A percentile compares a stretch with the other conserved stretches of the same genome.
Evolutionary conservation across 2,113 vertebrate species (phyloP).

Genomic region (Morone chrysops): DNA sequence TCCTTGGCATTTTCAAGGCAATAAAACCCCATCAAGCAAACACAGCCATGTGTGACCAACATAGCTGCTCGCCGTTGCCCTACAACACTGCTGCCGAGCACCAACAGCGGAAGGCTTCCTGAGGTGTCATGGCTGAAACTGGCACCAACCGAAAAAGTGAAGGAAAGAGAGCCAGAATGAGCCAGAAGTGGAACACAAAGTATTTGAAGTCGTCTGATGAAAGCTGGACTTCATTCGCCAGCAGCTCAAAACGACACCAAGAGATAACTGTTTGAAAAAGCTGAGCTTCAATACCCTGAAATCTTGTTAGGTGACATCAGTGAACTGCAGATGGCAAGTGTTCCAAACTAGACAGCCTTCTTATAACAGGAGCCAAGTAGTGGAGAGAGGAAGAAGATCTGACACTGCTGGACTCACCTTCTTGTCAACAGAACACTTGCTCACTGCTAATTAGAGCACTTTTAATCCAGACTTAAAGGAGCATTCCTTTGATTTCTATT

Average conservation of each 20-base stretch:
- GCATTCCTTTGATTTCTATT: not conserved
- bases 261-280: conserved; percentile 12
- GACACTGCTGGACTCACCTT: not conserved
- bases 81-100: conserved; percentile 6
- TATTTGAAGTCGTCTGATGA: conserved; percentile 16
- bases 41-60: conserved; percentile 53
- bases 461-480: not conserved
- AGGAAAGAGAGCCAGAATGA: not conserved
- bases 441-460: conserved; percentile 1
- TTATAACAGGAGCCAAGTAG: conserved; percentile 4
- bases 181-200: not conserved
- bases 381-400: not conserved
- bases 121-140: not conserved
- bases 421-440: not conserved
- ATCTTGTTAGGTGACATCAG: conserved; percentile 19
- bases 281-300: not conserved
- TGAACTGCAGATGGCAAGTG: conserved; percentile 6
- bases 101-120: conserved; percentile 38
- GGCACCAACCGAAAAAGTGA: not conserved
- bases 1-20: conserved; percentile 54
- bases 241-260: conserved; percentile 13
- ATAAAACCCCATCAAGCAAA: conserved; percentile 45
- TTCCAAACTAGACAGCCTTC: not conserved
- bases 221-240: not conserved
- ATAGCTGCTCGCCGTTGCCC: conserved; percentile 22